A percentile compares a stretch with the other conserved stretches of the same genome.
Conservation (phyloP, 1,140 invertebrate genomes). For the Anoplolepis gracilipes region DNA sequence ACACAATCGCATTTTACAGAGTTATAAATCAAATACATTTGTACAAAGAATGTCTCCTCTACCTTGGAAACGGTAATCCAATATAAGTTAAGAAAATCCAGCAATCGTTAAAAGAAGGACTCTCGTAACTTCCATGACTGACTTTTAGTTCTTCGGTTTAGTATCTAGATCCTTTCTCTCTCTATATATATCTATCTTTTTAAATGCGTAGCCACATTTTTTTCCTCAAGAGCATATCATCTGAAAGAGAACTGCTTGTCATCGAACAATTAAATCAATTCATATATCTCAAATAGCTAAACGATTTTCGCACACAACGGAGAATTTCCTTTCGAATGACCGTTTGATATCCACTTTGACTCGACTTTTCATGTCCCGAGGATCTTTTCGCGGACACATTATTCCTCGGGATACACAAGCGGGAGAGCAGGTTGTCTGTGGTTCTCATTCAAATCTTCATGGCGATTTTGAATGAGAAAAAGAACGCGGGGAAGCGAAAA, state of each 20-base stretch:
- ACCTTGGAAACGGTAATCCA: background rate
- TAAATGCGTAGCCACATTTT: background rate
- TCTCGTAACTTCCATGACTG: background rate
- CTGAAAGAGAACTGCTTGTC: background rate
- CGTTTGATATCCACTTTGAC: conserved; percentile 5
- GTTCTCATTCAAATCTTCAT: conserved; percentile 60
- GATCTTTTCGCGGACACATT: conserved; percentile 33
- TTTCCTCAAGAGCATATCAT: background rate
- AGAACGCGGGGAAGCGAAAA: background rate
- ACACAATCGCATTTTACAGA: conserved; percentile 36
- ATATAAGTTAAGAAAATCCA: conserved; percentile 33
- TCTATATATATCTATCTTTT: background rate
- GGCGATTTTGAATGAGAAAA: conserved; percentile 12
- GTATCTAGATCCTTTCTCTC: background rate
- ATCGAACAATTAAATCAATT: conserved; percentile 32
- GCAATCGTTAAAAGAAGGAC: background rate
- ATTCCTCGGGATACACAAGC: conserved; percentile 23
- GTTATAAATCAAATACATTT: conserved; percentile 43
- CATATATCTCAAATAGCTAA: background rate
- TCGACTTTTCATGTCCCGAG: conserved; percentile 13
- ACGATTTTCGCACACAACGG: background rate
- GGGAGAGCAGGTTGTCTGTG: conserved; percentile 36
- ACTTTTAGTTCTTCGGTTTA: conserved; percentile 1
- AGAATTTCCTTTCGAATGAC: background rate
- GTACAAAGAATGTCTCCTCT: conserved; percentile 10